phyloP scores from a whole-genome alignment of 2,888 invertebrate genomes.

The Priocnemis perturbator region DNA sequence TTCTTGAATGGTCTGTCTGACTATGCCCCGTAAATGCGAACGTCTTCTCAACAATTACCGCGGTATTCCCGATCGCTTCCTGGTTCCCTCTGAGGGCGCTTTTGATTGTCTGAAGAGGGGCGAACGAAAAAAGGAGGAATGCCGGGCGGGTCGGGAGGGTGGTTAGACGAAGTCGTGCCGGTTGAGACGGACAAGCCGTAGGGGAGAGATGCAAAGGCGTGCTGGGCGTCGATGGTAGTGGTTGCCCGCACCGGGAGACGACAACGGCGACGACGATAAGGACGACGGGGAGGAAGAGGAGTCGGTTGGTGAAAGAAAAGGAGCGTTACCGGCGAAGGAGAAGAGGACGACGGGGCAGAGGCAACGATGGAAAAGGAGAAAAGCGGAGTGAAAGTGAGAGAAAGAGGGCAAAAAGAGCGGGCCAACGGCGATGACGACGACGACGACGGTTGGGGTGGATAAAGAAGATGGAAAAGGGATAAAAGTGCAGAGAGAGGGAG shows the following conservation, averaged over 20 bases:
- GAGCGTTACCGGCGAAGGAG: neutral
- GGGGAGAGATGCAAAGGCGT: slow-evolving; percentile 44
- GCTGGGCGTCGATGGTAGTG: slow-evolving; percentile 29
- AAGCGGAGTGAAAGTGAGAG: neutral
- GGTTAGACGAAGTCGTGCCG: slow-evolving; percentile 30
- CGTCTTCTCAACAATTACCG: slow-evolving; percentile 49
- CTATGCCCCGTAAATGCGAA: slow-evolving; percentile 35
- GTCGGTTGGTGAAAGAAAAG: neutral
- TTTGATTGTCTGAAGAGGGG: slow-evolving; percentile 47
- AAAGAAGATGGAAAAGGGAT: slow-evolving; percentile 1
- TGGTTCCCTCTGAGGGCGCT: slow-evolving; percentile 39
- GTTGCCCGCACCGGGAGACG: neutral
- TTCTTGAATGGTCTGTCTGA: slow-evolving; percentile 11
- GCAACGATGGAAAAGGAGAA: slow-evolving; percentile 26
- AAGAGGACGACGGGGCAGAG: slow-evolving; percentile 15
- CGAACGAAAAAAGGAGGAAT: slow-evolving; percentile 30
- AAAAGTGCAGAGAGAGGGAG: neutral
- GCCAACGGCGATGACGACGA: no score
- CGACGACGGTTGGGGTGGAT: neutral
- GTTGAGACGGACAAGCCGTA: slow-evolving; percentile 37
- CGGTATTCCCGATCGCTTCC: slow-evolving; percentile 51
- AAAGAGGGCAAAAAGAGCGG: slow-evolving; percentile 5
- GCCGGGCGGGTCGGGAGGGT: slow-evolving; percentile 1
- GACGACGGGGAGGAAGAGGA: neutral
- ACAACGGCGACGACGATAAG: slow-evolving; percentile 22